Conservation (phyloP, 2,113 vertebrate species). For the Cacatua alba region DNA sequence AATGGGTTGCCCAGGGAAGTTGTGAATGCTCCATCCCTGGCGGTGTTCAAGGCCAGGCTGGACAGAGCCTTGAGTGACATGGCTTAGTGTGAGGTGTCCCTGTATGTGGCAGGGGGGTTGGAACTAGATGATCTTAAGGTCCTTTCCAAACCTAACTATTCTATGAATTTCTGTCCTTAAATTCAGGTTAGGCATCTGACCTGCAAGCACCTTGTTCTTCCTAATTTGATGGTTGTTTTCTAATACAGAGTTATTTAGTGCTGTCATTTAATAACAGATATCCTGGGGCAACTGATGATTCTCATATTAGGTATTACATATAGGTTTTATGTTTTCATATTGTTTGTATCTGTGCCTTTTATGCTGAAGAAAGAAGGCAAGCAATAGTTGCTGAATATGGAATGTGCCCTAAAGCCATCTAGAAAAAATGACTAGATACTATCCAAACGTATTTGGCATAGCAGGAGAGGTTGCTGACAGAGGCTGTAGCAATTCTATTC, state of each 20-base stretch:
- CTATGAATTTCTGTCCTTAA: not conserved
- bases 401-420: not conserved
- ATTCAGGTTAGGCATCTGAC: not conserved
- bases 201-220: not conserved
- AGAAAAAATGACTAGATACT: not conserved
- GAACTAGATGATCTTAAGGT: too few species aligned
- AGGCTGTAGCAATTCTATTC: not conserved
- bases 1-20: too few species aligned
- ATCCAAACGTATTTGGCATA: rapidly evolving
- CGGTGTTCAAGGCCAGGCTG: too few species aligned
- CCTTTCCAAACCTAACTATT: too few species aligned
- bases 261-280: not conserved
- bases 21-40: too few species aligned
- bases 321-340: not conserved
- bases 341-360: not conserved
- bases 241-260: not conserved
- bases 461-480: not conserved
- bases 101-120: too few species aligned
- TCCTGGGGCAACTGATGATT: not conserved
- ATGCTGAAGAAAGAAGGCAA: not conserved
- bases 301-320: not conserved
- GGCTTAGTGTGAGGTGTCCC: too few species aligned
- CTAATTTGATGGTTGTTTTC: not conserved
- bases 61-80: too few species aligned
- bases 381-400: not conserved